Conservation (phyloP, 2,113 vertebrate genomes). For the Hypocryptadius cinnamomeus region DNA sequence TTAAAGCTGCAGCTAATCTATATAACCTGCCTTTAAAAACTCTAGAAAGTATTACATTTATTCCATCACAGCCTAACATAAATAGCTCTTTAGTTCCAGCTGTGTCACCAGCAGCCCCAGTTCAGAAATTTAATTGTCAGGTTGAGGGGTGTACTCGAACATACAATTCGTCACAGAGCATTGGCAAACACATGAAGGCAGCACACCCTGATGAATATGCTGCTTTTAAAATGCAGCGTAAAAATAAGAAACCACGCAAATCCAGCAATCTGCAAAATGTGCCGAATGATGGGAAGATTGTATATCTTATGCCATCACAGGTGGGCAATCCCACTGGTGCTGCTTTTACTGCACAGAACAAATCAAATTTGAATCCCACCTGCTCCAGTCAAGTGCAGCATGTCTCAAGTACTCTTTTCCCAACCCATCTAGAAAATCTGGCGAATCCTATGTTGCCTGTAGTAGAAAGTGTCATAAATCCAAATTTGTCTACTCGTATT, state of each 20-base stretch:
- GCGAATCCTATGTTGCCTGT: slow-evolving; percentile 76
- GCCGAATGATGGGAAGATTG: slow-evolving; percentile 64
- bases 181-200: slow-evolving; percentile 93
- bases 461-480: slow-evolving; percentile 69
- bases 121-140: slow-evolving; percentile 83
- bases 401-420: slow-evolving; percentile 67
- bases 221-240: slow-evolving; percentile 81
- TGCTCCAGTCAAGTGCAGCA: slow-evolving; percentile 66
- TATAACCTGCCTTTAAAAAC: slow-evolving; percentile 74
- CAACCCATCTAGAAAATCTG: slow-evolving; percentile 76
- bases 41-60: slow-evolving; percentile 66
- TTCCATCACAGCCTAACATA: slow-evolving; percentile 53
- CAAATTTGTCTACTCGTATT: slow-evolving; percentile 67
- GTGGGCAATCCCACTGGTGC: slow-evolving; percentile 49
- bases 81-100: slow-evolving; percentile 54
- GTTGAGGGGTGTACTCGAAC: slow-evolving; percentile 83
- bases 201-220: slow-evolving; percentile 88
- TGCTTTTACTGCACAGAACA: slow-evolving; percentile 70
- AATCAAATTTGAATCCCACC: slow-evolving; percentile 61
- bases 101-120: slow-evolving; percentile 52
- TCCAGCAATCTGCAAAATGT: slow-evolving; percentile 26
- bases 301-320: slow-evolving; percentile 62
- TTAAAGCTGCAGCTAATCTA: slow-evolving; percentile 62
- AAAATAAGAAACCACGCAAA: slow-evolving; percentile 74
- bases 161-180: slow-evolving; percentile 88